A percentile compares a stretch with the other conserved stretches of the same genome.
These are phyloP conservation scores for Conus betulinus DNA, from an alignment of 1,140 invertebrate genomes.

Conservation along the genomic window DNA sequence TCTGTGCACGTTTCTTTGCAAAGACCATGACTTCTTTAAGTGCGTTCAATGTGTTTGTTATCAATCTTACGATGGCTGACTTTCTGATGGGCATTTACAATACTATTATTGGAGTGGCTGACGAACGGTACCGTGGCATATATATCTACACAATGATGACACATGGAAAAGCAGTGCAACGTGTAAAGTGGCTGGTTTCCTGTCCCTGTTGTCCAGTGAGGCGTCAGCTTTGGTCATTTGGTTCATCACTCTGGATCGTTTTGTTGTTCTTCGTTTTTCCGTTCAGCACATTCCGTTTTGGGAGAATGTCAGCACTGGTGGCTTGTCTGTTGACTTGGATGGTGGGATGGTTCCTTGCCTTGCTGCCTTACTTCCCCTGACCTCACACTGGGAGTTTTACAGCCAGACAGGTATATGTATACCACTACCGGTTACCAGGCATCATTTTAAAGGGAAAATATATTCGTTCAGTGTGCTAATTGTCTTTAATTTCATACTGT, in stretches of 20 bases:
- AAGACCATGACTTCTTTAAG: background rate
- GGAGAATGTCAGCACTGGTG: background rate
- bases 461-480: constrained; percentile 53
- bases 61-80: too few relatives aligned
- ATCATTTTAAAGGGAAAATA: constrained; percentile 38
- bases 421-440: constrained; percentile 48
- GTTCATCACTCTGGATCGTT: too few relatives aligned
- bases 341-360: background rate
- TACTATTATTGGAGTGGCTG: too few relatives aligned
- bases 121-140: too few relatives aligned
- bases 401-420: constrained; percentile 51
- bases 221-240: too few relatives aligned
- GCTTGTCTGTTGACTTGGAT: constrained; percentile 32
- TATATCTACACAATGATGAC: too few relatives aligned
- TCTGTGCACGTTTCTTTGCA: constrained; percentile 26
- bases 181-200: too few relatives aligned
- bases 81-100: too few relatives aligned
- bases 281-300: background rate
- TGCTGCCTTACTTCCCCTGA: constrained; percentile 30
- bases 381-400: constrained; percentile 52
- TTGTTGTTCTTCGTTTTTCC: constrained; percentile 18
- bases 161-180: too few relatives aligned
- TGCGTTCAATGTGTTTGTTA: too few relatives aligned
- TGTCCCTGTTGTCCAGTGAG: too few relatives aligned
- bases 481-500: constrained; percentile 45